Evolutionary conservation across 37 sponge, comb jelly and placozoan species (phyloP).

Genomic region (Beroe ovata): DNA sequence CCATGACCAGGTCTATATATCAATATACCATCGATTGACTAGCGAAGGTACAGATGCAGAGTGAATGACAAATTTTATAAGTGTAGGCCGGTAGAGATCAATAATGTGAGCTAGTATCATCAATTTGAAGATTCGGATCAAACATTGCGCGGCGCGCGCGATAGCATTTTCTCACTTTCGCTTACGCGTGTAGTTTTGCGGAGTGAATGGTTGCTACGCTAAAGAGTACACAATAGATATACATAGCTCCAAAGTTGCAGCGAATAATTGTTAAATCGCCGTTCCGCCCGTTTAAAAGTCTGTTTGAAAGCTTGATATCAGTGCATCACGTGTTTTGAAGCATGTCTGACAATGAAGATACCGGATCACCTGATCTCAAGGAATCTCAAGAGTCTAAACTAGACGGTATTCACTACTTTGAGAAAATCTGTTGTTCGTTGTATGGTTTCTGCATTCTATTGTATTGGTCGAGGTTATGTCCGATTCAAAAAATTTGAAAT

Average conservation of each 20-base stretch:
- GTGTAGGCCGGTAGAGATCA: too few relatives aligned
- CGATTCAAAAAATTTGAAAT: background rate
- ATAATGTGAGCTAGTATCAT: too few relatives aligned
- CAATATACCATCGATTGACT: too few relatives aligned
- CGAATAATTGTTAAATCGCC: too few relatives aligned
- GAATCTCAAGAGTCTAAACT: background rate
- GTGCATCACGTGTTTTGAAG: slow-evolving; percentile 17
- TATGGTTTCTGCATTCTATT: background rate
- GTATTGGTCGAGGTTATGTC: background rate
- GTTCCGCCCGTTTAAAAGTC: background rate
- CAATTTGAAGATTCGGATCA: too few relatives aligned
- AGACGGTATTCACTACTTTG: background rate
- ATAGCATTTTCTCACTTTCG: too few relatives aligned
- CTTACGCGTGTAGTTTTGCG: too few relatives aligned
- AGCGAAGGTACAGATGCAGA: too few relatives aligned
- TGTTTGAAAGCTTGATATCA: background rate
- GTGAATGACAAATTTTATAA: too few relatives aligned
- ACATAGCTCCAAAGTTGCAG: too few relatives aligned
- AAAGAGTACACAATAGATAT: background rate
- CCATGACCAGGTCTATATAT: too few relatives aligned
- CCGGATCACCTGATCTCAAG: background rate
- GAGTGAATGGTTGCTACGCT: background rate
- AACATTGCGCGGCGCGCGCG: too few relatives aligned
- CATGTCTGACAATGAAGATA: slow-evolving; percentile 51
- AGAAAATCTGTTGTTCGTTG: background rate